phyloP scores from a whole-genome alignment of 2,113 vertebrate genomes.

The Gallinago media region DNA sequence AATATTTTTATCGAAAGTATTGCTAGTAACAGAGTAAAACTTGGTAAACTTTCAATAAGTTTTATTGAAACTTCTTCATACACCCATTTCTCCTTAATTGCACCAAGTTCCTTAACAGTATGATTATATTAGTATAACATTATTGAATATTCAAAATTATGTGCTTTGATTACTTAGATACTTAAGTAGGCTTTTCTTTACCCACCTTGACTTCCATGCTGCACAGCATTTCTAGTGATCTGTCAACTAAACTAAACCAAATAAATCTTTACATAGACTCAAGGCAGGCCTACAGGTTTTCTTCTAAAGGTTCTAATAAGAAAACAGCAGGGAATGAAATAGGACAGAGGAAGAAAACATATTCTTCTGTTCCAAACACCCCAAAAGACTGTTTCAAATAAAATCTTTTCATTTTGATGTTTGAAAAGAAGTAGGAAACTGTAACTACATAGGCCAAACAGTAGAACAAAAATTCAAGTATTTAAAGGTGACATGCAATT shows the following conservation, averaged over 20 bases:
- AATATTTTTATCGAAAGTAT: conserved; percentile 10
- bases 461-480: neutral
- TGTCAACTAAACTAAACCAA: conserved; percentile 14
- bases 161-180: conserved; percentile 31
- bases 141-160: neutral
- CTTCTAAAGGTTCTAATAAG: neutral
- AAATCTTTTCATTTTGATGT: neutral
- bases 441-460: neutral
- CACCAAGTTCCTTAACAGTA: neutral
- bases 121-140: neutral
- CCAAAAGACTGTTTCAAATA: neutral
- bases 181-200: neutral
- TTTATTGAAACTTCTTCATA: neutral
- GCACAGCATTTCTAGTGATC: neutral
- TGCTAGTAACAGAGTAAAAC: neutral
- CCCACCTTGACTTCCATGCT: neutral
- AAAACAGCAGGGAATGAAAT: neutral
- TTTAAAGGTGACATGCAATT: neutral
- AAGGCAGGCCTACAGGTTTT: neutral
- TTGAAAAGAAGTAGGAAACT: neutral
- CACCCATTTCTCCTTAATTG: neutral
- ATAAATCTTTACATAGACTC: neutral
- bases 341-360: neutral
- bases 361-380: neutral
- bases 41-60: neutral